Conservation (phyloP, 2,888 invertebrate genomes). For the Ganaspis brasiliensis region DNA sequence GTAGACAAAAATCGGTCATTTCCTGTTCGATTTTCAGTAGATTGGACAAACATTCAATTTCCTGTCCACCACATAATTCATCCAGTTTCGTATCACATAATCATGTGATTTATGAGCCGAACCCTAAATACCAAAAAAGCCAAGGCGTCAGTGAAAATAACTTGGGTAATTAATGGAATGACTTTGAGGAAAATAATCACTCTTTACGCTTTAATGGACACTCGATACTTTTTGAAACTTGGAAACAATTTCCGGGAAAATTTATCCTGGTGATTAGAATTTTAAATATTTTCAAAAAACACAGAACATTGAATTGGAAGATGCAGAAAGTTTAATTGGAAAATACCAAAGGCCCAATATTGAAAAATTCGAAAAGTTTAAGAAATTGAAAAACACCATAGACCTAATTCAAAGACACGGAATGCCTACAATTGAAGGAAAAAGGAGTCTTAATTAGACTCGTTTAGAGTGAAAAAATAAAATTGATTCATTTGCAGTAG, state of each 20-base stretch:
- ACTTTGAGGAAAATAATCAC: slow-evolving; percentile 1
- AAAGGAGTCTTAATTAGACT: too few relatives aligned
- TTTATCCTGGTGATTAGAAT: too few relatives aligned
- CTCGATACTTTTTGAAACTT: too few relatives aligned
- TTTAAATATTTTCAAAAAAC: too few relatives aligned
- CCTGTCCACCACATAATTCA: background rate
- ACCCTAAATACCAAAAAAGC: background rate
- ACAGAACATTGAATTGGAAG: too few relatives aligned
- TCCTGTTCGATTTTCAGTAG: slow-evolving; percentile 2
- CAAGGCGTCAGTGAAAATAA: background rate
- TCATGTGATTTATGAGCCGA: background rate
- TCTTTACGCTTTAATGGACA: background rate
- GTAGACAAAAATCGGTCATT: background rate
- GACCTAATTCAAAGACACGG: too few relatives aligned
- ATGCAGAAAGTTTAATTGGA: too few relatives aligned
- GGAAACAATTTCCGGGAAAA: too few relatives aligned
- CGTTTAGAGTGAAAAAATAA: background rate
- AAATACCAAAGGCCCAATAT: too few relatives aligned
- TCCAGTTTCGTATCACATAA: background rate
- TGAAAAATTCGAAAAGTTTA: too few relatives aligned
- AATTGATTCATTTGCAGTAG: background rate
- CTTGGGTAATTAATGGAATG: background rate
- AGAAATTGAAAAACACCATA: too few relatives aligned
- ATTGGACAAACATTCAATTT: slow-evolving; percentile 16
- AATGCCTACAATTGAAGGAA: too few relatives aligned